Evolutionary conservation across 2,888 invertebrate genomes (phyloP).

Genomic region (Brachylomia viminalis): DNA sequence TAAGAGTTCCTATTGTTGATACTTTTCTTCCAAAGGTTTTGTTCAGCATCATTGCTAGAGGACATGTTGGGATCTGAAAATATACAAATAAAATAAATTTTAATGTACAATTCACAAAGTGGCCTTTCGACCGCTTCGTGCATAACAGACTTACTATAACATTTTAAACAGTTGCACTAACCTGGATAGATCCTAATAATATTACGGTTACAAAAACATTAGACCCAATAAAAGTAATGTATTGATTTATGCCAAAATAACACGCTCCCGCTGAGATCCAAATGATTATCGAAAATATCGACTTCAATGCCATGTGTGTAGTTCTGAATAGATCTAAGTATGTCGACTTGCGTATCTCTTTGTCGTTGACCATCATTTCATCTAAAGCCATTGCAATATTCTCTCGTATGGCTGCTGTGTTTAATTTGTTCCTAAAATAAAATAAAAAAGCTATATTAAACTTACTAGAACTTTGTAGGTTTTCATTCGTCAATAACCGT

Average conservation of each 20-base stretch:
- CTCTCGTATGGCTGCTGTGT: constrained; percentile 69
- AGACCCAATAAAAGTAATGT: constrained; percentile 73
- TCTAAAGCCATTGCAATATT: constrained; percentile 69
- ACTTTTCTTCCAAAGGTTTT: constrained; percentile 72
- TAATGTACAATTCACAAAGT: no score
- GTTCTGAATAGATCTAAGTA: constrained; percentile 75
- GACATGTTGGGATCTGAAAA: constrained; percentile 72
- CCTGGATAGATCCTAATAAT: constrained; percentile 76
- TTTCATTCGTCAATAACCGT: not conserved
- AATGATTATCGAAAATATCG: constrained; percentile 66
- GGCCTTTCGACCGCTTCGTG: not conserved
- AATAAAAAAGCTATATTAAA: constrained; percentile 27
- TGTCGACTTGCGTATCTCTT: constrained; percentile 59
- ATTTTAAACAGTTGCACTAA: constrained; percentile 23
- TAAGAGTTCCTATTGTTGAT: constrained; percentile 64
- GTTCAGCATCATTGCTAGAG: constrained; percentile 73
- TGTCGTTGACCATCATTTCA: constrained; percentile 67
- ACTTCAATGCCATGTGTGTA: constrained; percentile 67
- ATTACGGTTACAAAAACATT: constrained; percentile 74
- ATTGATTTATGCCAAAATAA: constrained; percentile 79
- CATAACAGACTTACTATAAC: not conserved
- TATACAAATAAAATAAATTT: not conserved
- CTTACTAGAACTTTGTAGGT: not conserved
- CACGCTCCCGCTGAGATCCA: constrained; percentile 71
- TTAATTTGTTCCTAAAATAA: constrained; percentile 75